Conservation (phyloP, 2,888 invertebrate species). For the Meliscaeva auricollis region DNA sequence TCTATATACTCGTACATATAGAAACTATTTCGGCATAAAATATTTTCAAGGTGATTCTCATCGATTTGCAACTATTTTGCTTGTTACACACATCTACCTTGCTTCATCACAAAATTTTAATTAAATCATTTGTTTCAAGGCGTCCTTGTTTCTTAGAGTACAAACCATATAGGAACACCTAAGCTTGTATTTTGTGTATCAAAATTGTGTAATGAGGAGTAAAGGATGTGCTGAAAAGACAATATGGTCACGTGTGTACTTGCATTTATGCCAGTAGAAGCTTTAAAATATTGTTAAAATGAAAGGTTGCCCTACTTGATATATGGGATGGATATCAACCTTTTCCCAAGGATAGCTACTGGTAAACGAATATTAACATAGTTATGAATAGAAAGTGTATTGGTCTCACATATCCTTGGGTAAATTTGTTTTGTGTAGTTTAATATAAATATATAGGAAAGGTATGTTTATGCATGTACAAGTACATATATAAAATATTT, state of each 20-base stretch:
- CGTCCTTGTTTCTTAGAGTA: neutral
- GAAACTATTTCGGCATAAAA: no score
- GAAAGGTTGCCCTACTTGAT: conserved; percentile 1
- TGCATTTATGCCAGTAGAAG: neutral
- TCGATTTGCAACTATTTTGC: neutral
- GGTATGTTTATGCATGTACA: conserved; percentile 17
- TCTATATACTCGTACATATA: no score
- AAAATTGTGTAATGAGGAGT: neutral
- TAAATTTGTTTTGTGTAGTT: conserved; percentile 27
- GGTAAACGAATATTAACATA: neutral
- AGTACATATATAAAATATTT: no score
- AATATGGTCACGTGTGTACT: conserved; percentile 29
- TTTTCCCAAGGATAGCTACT: conserved; percentile 14
- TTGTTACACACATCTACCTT: neutral
- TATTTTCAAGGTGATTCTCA: neutral
- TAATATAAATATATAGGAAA: neutral
- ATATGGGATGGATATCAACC: no score
- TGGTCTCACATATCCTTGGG: conserved; percentile 3
- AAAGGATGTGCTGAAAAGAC: conserved; percentile 1
- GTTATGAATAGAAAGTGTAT: neutral
- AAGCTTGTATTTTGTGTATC: neutral
- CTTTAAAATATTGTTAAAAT: conserved; percentile 18
- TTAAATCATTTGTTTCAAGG: conserved; percentile 23
- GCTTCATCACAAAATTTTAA: neutral
- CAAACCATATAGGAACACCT: neutral